These are phyloP conservation scores for Merodon equestris DNA, from an alignment of 2,888 invertebrate species.

Conservation along the genomic window DNA sequence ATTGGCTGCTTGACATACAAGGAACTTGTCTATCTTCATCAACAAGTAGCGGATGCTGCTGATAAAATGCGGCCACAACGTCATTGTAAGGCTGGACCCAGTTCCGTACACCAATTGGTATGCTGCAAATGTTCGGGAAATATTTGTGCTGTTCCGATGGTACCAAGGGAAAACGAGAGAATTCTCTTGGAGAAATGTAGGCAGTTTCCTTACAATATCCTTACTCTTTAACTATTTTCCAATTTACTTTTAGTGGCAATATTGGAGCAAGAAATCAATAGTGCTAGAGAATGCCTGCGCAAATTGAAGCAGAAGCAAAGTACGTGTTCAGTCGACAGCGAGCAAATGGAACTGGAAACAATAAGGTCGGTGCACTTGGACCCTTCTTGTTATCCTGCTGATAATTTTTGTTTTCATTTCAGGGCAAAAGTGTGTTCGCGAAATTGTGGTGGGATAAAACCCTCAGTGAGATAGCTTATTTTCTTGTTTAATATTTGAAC, in stretches of 20 bases:
- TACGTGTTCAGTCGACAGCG: neutral
- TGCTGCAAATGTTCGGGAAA: constrained; percentile 74
- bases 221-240: too few relatives aligned
- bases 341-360: constrained; percentile 34
- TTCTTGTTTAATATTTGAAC: neutral
- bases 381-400: neutral
- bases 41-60: constrained; percentile 74
- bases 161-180: constrained; percentile 73
- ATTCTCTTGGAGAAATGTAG: constrained; percentile 74
- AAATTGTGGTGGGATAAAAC: neutral
- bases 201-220: too few relatives aligned
- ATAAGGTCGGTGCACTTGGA: constrained; percentile 10
- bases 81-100: constrained; percentile 11
- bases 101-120: constrained; percentile 45
- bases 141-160: constrained; percentile 71
- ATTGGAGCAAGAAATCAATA: constrained; percentile 75
- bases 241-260: constrained; percentile 74
- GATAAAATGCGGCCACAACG: constrained; percentile 72
- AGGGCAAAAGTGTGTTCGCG: constrained; percentile 14
- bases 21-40: constrained; percentile 75
- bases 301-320: constrained; percentile 68
- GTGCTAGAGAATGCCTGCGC: constrained; percentile 73
- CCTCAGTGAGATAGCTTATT: neutral
- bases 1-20: constrained; percentile 72
- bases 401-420: neutral